Evolutionary conservation across 2,797 vertebrate species (phyloP), one percentile per base, ranked within the genome.

Genomic region (Diplodus sargus): DNA sequence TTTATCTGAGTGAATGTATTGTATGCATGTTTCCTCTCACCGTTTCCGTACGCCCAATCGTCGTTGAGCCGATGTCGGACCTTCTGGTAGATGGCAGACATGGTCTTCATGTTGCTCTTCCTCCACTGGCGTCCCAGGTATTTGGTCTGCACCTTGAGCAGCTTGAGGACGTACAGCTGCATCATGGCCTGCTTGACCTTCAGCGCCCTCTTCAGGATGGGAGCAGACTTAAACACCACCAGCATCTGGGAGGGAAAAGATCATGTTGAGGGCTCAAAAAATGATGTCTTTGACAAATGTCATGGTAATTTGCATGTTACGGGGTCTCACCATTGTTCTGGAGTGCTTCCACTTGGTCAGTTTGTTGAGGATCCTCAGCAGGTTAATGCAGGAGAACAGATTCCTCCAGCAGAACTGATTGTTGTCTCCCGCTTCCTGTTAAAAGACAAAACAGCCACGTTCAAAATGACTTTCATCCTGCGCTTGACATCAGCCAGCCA

Each of bases 91-190:
- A 99, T 99, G 87, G 98, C 97, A 0, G 98, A 99, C 97, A 99
- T 99, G 72, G 98, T 99, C 83, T 99, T 99, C 98, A 99, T 99
- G 95, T 99, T 99, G 95, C 98, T 99, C 89, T 99, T 99, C 80
- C 98, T 96, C 98, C 98, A 99, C 89, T 99, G 98, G 2, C 98
- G 95, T 0, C 98, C 98, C 68, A 99, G 92, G 88, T 99, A 99
- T 86, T 99, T 99, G 85, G 98, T 99, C 93, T 99, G 98, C 73
- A 99, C 96, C 90, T 99, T 99, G 54, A 99, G 92, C 60, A 99
- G 96, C 77, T 98, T 99, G 57, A 99, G 95, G 61, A 99, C 96
- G 0, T 99, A 99, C 0, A 99, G 95, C 90, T 99, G 98, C 95
- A 99, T 96, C 97, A 98, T 99, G 85, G 98, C 98, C 90, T 99